Evolutionary conservation across 2,113 vertebrate genomes (phyloP).

Genomic region (Panurus biarmicus): DNA sequence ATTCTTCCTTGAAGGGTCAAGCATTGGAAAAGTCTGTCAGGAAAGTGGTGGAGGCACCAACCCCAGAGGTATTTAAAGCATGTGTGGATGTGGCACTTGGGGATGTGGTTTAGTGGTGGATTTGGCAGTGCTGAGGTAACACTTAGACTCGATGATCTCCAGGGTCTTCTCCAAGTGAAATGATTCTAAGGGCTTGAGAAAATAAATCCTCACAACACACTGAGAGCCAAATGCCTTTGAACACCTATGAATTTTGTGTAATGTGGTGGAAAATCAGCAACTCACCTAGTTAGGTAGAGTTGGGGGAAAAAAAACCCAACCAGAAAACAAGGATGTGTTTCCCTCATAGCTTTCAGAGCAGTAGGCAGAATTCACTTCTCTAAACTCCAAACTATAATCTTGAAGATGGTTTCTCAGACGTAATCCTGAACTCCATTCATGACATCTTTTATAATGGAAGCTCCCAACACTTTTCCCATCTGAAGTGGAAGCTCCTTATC

Average conservation of each 20-base stretch:
- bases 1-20: not conserved
- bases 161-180: not conserved
- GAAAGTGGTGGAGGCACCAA: not conserved
- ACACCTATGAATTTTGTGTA: not conserved
- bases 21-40: not conserved
- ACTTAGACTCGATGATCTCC: not conserved
- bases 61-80: not conserved
- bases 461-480: not conserved
- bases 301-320: rapidly evolving
- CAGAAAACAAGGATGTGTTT: not conserved
- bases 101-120: not conserved
- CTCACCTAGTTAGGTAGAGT: not conserved
- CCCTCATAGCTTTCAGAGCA: not conserved
- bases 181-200: not conserved
- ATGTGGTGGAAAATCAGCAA: not conserved
- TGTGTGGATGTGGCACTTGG: too few relatives aligned
- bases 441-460: not conserved
- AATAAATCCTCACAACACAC: not conserved
- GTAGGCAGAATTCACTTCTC: not conserved
- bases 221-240: not conserved
- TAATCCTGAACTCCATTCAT: not conserved
- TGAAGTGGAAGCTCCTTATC: not conserved
- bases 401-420: not conserved
- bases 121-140: not conserved
- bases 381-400: not conserved